Percentiles rank a stretch among this genome's conserved stretches.
Conservation (phyloP, 2,113 vertebrate genomes). For the Cryptomyrus ogoouensis region DNA sequence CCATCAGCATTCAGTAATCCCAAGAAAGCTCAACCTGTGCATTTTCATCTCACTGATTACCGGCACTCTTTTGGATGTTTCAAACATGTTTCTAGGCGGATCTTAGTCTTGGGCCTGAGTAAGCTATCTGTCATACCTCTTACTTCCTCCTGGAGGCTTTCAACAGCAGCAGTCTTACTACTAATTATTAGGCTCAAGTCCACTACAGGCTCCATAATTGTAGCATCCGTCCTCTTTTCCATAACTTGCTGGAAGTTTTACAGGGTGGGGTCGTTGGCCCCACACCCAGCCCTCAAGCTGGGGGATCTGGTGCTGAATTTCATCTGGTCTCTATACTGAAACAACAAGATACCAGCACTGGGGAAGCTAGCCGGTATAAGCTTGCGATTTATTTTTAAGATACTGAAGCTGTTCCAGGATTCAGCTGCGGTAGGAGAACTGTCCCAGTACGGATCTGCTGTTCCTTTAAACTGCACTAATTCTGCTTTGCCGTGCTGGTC, state of each 20-base stretch:
- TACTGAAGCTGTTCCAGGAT: not conserved
- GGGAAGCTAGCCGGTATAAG: too few species aligned
- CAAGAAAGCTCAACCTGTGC: too few species aligned
- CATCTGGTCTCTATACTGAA: not conserved
- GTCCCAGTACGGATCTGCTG: not conserved
- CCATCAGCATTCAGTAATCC: too few species aligned
- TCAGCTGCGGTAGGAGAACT: not conserved
- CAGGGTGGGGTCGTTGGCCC: not conserved
- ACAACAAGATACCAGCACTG: too few species aligned
- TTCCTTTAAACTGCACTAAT: not conserved
- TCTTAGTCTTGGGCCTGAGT: not conserved
- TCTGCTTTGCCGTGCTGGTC: not conserved
- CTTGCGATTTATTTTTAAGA: not conserved
- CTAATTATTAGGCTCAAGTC: not conserved
- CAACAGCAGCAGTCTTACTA: not conserved
- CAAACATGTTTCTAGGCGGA: not conserved
- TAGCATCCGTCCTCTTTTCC: not conserved
- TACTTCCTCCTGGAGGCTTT: not conserved
- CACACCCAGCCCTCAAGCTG: not conserved
- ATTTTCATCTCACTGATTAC: too few species aligned
- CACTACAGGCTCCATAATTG: not conserved
- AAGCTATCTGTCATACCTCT: not conserved
- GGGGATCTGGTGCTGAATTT: not conserved
- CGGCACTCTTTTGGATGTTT: too few species aligned
- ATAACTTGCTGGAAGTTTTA: not conserved